Base-by-base conservation (phyloP, 1,140 invertebrate species). In the Steinernema khuongi region DNA sequence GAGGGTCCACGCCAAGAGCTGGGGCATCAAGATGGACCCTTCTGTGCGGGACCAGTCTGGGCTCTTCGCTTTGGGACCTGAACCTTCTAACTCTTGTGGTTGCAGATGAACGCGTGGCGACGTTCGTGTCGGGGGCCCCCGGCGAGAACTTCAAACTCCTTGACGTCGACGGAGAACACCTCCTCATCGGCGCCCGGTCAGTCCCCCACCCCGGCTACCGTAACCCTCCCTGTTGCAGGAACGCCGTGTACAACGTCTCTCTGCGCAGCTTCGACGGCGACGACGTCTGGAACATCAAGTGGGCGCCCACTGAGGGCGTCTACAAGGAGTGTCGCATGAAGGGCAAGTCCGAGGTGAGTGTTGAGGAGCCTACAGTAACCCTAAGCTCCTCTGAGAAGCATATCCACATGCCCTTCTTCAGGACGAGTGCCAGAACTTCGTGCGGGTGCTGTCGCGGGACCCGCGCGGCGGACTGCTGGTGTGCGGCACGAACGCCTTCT, bases 81-180 rank as follows among this genome's bases (percentile, higher is more conserved):
- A 14, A 4, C 50, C 19, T 4, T 17, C 14, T 4, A 22, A 7
- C 50, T 17, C 22, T 17, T 60, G 4, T n/a, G n/a, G n/a, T 60
- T 60, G 11, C 50, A 60, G 50, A 60, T 60, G 14, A 22, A 14
- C 14, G 26, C 19, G 50, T 60, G 22, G 50, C 50, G 14, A 60
- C 19, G 14, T 60, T 60, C 50, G 50, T n/a, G 26, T 60, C 50
- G 50, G 50, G 50, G 2, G 22, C 11, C 22, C 14, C 14, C 50
- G 50, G 50, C 7, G 50, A 60, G 50, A 60, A 60, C 19, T 60
- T 60, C 50, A 60, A 60, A 60, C 50, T 60, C 50, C 50, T 60
- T 22, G 50, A 60, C 22, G 26, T 60, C 50, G 50, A 60, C 50
- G 50, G 50, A 14, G 50, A 60, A 4, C 50, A 60, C 19, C 22